phyloP scores from a whole-genome alignment of 2,113 vertebrate genomes.

The Piprites chloris region DNA sequence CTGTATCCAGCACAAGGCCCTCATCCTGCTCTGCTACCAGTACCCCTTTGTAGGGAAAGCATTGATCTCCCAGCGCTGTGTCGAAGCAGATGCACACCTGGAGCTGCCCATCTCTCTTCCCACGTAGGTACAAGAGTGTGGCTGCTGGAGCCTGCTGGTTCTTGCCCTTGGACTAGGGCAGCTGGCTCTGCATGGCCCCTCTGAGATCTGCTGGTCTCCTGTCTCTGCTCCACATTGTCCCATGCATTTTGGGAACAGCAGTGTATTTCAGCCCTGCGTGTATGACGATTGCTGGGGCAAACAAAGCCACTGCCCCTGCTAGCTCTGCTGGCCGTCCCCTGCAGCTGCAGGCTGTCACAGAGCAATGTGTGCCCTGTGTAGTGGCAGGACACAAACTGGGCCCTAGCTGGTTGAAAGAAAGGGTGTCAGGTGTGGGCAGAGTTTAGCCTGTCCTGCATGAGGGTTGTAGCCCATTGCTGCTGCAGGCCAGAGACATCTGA shows the following conservation, averaged over 20 bases:
- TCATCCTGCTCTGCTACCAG: not conserved
- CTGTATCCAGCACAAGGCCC: not conserved
- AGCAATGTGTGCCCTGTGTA: accelerated
- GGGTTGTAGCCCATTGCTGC: not conserved
- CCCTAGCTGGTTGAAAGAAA: not conserved
- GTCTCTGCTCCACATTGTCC: not conserved
- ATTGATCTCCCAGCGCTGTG: not conserved
- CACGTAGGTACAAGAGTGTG: not conserved
- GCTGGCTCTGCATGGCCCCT: not conserved
- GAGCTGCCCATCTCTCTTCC: not conserved
- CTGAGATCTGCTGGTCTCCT: not conserved
- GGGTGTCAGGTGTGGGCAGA: not conserved
- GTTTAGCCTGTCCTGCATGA: not conserved
- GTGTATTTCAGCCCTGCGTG: not conserved
- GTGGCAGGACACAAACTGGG: not conserved
- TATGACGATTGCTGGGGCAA: not conserved
- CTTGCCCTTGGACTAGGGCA: not conserved
- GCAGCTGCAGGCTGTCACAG: not conserved
- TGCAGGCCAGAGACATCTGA: not conserved
- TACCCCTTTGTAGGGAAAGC: not conserved
- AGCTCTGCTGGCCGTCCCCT: not conserved
- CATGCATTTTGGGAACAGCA: not conserved
- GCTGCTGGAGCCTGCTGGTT: not conserved
- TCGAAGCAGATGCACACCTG: accelerated
- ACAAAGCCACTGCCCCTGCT: not conserved